phyloP scores from a whole-genome alignment of 2,797 vertebrate genomes.

The Hippocampus kuda region DNA sequence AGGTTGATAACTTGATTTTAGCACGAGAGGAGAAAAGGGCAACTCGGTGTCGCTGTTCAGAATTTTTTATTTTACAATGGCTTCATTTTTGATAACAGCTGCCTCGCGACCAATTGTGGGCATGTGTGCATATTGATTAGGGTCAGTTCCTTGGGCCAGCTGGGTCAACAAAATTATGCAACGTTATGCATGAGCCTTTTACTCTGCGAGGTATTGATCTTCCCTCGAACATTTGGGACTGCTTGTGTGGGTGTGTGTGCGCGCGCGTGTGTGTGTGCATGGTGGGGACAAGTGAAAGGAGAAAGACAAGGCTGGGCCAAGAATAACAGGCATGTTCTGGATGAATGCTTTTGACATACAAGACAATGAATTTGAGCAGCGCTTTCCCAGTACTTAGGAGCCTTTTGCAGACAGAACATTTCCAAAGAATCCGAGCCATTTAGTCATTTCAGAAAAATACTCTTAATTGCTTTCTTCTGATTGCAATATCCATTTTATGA shows the following conservation, averaged over 20 bases:
- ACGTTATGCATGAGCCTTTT: constrained; percentile 28
- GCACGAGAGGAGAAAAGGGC: neutral
- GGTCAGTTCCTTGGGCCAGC: constrained; percentile 43
- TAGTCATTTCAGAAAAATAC: constrained; percentile 31
- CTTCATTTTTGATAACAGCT: neutral
- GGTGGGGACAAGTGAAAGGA: constrained; percentile 9
- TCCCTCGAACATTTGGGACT: constrained; percentile 18
- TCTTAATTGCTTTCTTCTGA: constrained; percentile 28
- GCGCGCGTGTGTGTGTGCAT: constrained; percentile 8
- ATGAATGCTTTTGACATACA: constrained; percentile 54
- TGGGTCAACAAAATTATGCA: constrained; percentile 53
- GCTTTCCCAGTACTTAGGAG: constrained; percentile 16
- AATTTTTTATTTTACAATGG: neutral
- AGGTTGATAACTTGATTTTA: neutral
- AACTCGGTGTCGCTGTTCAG: neutral
- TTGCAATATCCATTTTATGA: neutral
- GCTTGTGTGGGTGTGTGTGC: constrained; percentile 1
- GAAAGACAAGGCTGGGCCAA: constrained; percentile 32
- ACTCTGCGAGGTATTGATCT: constrained; percentile 55
- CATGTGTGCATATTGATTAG: constrained; percentile 16
- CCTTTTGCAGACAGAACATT: constrained; percentile 14
- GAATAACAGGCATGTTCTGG: constrained; percentile 45
- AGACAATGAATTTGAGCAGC: constrained; percentile 41
- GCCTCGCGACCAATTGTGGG: neutral
- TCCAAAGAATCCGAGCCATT: constrained; percentile 29